Evolutionary conservation across 2,888 invertebrate species (phyloP).

Genomic region (Heteromurus nitidus): DNA sequence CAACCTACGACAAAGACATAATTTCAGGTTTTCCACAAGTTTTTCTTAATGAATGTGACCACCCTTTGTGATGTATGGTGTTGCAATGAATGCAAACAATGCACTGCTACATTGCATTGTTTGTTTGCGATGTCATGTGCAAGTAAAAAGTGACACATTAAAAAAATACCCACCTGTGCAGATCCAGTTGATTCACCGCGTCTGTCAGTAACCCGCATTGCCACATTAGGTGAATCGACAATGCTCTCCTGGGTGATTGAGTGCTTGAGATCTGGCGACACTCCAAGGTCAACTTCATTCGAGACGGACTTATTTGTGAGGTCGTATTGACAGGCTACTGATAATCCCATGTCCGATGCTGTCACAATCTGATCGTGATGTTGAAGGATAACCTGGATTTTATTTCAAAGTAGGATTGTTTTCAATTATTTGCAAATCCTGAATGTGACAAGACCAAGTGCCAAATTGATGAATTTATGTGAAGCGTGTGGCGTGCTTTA

Average conservation of each 20-base stretch:
- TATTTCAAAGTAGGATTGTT: background rate
- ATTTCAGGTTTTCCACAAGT: background rate
- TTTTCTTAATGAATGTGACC: background rate
- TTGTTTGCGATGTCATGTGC: background rate
- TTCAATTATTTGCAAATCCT: conserved; percentile 22
- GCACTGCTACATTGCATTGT: background rate
- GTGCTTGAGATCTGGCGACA: conserved; percentile 90
- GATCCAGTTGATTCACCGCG: conserved; percentile 73
- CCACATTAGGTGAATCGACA: conserved; percentile 95
- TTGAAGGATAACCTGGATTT: conserved; percentile 80
- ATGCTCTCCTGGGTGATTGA: conserved; percentile 91
- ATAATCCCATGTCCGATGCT: conserved; percentile 92
- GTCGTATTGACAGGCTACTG: conserved; percentile 95
- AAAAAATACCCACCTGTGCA: conserved; percentile 70
- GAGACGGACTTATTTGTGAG: conserved; percentile 94
- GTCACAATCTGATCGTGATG: conserved; percentile 97
- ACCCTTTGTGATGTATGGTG: background rate
- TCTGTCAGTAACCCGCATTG: conserved; percentile 81
- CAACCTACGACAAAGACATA: conserved; percentile 45
- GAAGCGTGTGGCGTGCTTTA: background rate
- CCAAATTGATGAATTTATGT: conserved; percentile 36
- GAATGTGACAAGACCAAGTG: conserved; percentile 57
- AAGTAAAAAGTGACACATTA: conserved; percentile 13
- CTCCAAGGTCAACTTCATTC: conserved; percentile 86
- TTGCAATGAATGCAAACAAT: background rate